Evolutionary conservation across 2,113 vertebrate genomes (phyloP).

Genomic region (Cisticola juncidis): DNA sequence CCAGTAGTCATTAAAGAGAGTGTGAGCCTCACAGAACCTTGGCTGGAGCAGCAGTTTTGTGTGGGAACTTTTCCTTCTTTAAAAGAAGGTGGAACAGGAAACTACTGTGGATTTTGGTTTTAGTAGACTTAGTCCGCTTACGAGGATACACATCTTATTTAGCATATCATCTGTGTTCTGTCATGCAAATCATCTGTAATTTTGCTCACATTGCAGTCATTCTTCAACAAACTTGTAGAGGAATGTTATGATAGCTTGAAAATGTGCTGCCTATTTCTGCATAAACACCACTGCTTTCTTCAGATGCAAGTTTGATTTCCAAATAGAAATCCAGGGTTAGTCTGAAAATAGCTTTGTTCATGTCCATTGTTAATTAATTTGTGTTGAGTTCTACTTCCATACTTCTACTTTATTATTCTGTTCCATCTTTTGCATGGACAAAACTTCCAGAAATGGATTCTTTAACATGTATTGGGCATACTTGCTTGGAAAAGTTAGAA

Average conservation of each 20-base stretch:
- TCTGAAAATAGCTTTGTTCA: neutral
- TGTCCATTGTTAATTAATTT: neutral
- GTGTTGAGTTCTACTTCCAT: neutral
- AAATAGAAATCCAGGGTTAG: neutral
- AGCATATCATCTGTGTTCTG: neutral
- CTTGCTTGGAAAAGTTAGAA: neutral
- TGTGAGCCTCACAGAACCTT: neutral
- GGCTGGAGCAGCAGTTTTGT: neutral
- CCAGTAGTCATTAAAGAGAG: neutral
- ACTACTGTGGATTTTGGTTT: neutral
- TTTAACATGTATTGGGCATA: neutral
- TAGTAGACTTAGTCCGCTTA: neutral
- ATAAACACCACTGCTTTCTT: neutral
- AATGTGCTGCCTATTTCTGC: neutral
- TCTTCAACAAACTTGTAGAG: neutral
- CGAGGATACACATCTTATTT: neutral
- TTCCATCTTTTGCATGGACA: neutral
- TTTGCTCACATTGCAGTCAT: neutral
- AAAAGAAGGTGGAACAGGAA: neutral
- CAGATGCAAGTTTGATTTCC: neutral
- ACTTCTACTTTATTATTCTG: neutral
- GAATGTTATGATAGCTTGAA: neutral
- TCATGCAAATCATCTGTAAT: neutral
- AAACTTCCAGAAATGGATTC: neutral
- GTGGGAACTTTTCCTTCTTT: neutral